Evolutionary conservation across 1,140 invertebrate species (phyloP), one percentile per base, ranked within the genome.

Genomic region (Ostrea edulis): DNA sequence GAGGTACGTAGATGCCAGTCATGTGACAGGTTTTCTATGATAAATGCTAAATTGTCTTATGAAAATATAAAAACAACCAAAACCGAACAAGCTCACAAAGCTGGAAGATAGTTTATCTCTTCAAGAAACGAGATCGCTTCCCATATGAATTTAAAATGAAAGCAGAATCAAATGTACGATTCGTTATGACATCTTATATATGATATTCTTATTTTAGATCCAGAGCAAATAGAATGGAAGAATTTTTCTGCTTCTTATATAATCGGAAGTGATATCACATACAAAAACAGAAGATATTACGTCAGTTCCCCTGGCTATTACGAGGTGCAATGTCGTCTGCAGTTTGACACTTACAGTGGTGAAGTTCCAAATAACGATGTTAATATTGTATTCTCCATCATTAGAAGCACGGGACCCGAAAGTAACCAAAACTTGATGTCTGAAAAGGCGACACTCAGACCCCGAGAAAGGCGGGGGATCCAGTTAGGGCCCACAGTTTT

Each of bases 251-350:
- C 22, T 29, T 71, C 68, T 8, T 71, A 71, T 25, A 71, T 14
- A 29, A 71, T 25, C 68, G 68, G 68, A 29, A 71, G 7, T 71
- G 68, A 71, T 25, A 71, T 71, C n/a, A 71, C n/a, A 11, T 71
- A 71, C 68, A 71, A 35, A 35, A 35, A 71, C 25, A 71, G 68
- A 71, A n/a, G 68, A 71, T 71, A 29, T 71, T 71, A 71, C 68
- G 12, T 71, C 68, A 71, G 29, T 35, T 29, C 68, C 11, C 7
- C n/a, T 25, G 68, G 68, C 9, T 71, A 71, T 71, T 71, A 71
- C 22, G 68, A 71, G 25, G 68, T 71, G 14, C 68, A 71, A 25
- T 71, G 68, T 71, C 68, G 68, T 71, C 14, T 71, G 22, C 68
- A 71, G 68, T 71, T 71, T 71, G 68, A 71, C 29, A 71, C 22